These are phyloP conservation scores for Hippocampus zosterae DNA, from an alignment of 2,113 vertebrate species.

Conservation along the genomic window DNA sequence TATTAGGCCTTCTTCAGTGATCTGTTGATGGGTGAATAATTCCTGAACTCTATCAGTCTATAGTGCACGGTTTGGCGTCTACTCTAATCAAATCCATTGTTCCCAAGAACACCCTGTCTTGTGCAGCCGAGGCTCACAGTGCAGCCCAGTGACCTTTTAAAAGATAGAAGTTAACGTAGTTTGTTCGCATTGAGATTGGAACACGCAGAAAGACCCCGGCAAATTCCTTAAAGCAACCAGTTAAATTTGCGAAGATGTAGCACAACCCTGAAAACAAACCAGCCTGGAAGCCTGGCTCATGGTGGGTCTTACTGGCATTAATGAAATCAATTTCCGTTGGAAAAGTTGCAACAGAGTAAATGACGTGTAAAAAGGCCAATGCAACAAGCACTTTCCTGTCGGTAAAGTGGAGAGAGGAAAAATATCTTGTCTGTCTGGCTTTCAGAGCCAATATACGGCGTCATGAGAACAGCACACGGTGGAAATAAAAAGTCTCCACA, in stretches of 20 bases:
- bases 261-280: slow-evolving; percentile 32
- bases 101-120: slow-evolving; percentile 20
- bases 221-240: slow-evolving; percentile 33
- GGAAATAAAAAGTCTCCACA: background rate
- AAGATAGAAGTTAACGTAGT: slow-evolving; percentile 10
- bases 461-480: background rate
- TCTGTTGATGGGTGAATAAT: slow-evolving; percentile 15
- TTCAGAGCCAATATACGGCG: background rate
- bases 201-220: slow-evolving; percentile 30
- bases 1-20: slow-evolving; percentile 16
- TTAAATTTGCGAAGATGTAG: slow-evolving; percentile 37
- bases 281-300: background rate
- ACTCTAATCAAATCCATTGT: slow-evolving; percentile 7
- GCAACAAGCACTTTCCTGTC: background rate
- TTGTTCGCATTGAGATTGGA: slow-evolving; percentile 28
- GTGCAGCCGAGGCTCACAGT: slow-evolving; percentile 1
- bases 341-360: background rate
- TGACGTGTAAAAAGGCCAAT: background rate
- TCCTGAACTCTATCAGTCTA: slow-evolving; percentile 1
- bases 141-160: slow-evolving; percentile 22
- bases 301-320: slow-evolving; percentile 10
- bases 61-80: slow-evolving; percentile 1
- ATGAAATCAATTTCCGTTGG: background rate
- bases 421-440: background rate
- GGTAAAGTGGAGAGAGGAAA: background rate